phyloP scores from a whole-genome alignment of 2,797 vertebrate species.

The Carduelis carduelis region DNA sequence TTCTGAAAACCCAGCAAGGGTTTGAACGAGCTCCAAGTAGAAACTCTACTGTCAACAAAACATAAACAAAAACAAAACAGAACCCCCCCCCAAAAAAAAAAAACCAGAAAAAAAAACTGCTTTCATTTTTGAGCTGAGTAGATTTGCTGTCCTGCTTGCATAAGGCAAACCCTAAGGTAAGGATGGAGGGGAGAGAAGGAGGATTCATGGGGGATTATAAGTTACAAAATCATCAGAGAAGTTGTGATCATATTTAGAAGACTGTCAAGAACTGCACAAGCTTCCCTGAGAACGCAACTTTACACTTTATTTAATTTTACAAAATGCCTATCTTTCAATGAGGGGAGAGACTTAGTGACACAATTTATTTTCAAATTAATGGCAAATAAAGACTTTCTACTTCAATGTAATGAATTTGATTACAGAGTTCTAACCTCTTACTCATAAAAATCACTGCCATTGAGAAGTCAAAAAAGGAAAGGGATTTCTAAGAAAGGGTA shows the following conservation, averaged over 20 bases:
- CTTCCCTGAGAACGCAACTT: not conserved
- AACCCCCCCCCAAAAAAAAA: not conserved
- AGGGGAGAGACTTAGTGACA: not conserved
- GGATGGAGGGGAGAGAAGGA: not conserved
- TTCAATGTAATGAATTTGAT: slow-evolving; percentile 19
- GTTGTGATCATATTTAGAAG: not conserved
- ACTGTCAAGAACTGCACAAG: not conserved
- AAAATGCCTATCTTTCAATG: slow-evolving; percentile 3
- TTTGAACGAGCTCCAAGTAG: not conserved
- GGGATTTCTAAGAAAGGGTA: not conserved
- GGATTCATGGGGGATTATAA: not conserved
- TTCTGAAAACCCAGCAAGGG: not conserved
- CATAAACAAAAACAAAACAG: not conserved
- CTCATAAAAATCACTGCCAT: not conserved
- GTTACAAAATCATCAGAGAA: not conserved
- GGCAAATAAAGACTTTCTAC: slow-evolving; percentile 47
- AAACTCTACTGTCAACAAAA: not conserved
- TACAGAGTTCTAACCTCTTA: not conserved
- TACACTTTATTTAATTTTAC: slow-evolving; percentile 16
- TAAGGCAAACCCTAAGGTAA: not conserved
- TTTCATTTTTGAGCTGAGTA: not conserved
- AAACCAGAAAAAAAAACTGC: not conserved
- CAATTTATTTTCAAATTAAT: slow-evolving; percentile 44
- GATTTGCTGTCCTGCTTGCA: not conserved
- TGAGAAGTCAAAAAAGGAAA: not conserved